phyloP scores from a whole-genome alignment of 2,797 vertebrate species.

The Tangara arthus region DNA sequence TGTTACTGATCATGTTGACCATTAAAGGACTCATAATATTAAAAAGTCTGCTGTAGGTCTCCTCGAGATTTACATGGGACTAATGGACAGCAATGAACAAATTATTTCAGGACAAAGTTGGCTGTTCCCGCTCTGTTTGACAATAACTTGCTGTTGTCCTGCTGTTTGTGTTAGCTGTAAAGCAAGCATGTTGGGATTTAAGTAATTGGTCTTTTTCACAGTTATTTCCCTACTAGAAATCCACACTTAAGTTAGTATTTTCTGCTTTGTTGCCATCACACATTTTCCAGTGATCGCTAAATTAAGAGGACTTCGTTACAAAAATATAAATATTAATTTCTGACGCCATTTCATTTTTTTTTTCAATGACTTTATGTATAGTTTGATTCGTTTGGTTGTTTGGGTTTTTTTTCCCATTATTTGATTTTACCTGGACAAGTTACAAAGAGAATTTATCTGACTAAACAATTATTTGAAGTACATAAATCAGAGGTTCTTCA shows the following conservation, averaged over 20 bases:
- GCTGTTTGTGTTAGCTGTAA: background rate
- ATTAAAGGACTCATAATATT: background rate
- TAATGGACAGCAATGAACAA: background rate
- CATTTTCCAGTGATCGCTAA: fast-evolving
- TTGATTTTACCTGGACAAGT: background rate
- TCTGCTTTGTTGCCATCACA: background rate
- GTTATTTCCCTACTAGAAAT: background rate
- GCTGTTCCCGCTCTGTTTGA: background rate
- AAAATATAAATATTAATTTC: background rate
- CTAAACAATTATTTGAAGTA: background rate
- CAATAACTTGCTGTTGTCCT: background rate
- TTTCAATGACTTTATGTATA: background rate
- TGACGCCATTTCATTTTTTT: background rate
- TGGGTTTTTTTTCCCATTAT: background rate
- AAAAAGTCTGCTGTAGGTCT: background rate
- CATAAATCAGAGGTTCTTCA: background rate
- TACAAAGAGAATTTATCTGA: background rate
- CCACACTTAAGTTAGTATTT: fast-evolving
- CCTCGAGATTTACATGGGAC: background rate
- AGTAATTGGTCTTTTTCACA: background rate
- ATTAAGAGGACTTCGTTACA: background rate
- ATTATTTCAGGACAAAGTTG: background rate
- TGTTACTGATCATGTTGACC: background rate
- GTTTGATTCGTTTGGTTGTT: background rate
- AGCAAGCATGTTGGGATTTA: background rate